phyloP scores from a whole-genome alignment of 30 jellyfish, hydroid and myxozoan species.

The Mastigias papua region DNA sequence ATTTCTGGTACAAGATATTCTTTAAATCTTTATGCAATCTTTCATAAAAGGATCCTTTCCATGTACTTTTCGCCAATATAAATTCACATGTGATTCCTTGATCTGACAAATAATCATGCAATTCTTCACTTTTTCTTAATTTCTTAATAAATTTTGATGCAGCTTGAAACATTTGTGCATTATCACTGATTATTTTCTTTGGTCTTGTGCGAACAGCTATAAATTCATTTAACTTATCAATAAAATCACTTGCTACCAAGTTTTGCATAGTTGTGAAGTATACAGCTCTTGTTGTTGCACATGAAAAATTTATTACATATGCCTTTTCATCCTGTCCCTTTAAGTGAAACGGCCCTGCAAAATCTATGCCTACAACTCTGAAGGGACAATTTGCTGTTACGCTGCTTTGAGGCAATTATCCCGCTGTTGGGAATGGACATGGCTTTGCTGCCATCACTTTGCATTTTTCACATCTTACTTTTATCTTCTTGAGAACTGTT shows the following conservation, averaged over 20 bases:
- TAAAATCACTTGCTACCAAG: constrained; percentile 11
- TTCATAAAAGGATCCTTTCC: constrained; percentile 59
- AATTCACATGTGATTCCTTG: constrained; percentile 38
- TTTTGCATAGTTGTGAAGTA: constrained; percentile 26
- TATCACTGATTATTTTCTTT: constrained; percentile 41
- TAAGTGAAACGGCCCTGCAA: constrained; percentile 40
- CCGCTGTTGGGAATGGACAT: constrained; percentile 39
- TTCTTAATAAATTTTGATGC: constrained; percentile 20
- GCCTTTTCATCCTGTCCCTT: constrained; percentile 26
- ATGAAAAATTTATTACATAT: constrained; percentile 39
- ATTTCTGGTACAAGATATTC: constrained; percentile 23
- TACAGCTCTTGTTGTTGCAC: constrained; percentile 61
- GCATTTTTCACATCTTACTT: constrained; percentile 41
- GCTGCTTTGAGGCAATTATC: constrained; percentile 43
- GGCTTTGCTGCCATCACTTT: constrained; percentile 65
- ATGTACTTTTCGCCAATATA: constrained; percentile 41
- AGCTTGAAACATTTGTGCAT: constrained; percentile 36
- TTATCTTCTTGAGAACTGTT: constrained; percentile 36
- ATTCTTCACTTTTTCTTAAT: not conserved
- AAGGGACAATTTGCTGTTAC: constrained; percentile 51
- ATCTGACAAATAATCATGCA: not conserved
- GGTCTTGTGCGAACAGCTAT: constrained; percentile 46
- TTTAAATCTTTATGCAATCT: constrained; percentile 42
- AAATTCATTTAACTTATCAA: constrained; percentile 53
- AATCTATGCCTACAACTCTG: not conserved